Evolutionary conservation across 2,113 vertebrate genomes (phyloP).

Genomic region (Cephalopholis sonnerati): DNA sequence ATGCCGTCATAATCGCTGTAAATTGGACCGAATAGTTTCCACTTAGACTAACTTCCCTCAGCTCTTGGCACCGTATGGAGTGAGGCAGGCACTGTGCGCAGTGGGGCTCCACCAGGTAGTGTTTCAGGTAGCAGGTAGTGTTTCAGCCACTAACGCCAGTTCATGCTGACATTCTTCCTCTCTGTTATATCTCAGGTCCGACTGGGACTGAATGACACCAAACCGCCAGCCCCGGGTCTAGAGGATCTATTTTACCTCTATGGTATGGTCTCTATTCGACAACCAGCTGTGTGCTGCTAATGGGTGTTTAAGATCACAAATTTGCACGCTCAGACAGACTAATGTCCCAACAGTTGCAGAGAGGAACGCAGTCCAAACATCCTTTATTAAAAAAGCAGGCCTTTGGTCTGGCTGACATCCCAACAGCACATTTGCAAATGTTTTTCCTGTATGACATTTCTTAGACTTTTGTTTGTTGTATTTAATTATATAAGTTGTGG

Average conservation of each 20-base stretch:
- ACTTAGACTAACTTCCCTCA: slow-evolving; percentile 51
- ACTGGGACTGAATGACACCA: slow-evolving; percentile 77
- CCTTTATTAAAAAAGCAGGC: slow-evolving; percentile 63
- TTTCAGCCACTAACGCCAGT: slow-evolving; percentile 22
- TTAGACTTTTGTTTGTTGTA: slow-evolving; percentile 60
- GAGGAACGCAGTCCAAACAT: slow-evolving; percentile 40
- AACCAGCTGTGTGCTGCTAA: slow-evolving; percentile 56
- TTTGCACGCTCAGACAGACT: slow-evolving; percentile 55
- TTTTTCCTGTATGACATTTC: slow-evolving; percentile 62
- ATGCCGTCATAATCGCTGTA: slow-evolving; percentile 65
- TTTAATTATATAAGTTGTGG: slow-evolving; percentile 38
- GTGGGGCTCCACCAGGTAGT: slow-evolving; percentile 23
- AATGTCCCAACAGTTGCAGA: slow-evolving; percentile 41
- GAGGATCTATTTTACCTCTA: slow-evolving; percentile 85
- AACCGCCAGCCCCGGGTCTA: slow-evolving; percentile 80
- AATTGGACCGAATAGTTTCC: slow-evolving; percentile 77
- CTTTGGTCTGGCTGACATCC: slow-evolving; percentile 42
- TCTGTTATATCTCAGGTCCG: slow-evolving; percentile 79
- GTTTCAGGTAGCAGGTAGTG: slow-evolving; percentile 52
- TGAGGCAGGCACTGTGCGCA: slow-evolving; percentile 34
- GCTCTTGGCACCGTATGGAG: slow-evolving; percentile 27
- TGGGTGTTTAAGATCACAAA: slow-evolving; percentile 58
- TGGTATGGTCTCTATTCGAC: slow-evolving; percentile 68
- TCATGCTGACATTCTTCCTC: slow-evolving; percentile 34
- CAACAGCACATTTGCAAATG: slow-evolving; percentile 50